These are phyloP conservation scores for Prionailurus viverrinus DNA, from an alignment of 2,113 vertebrate species.

Conservation along the genomic window DNA sequence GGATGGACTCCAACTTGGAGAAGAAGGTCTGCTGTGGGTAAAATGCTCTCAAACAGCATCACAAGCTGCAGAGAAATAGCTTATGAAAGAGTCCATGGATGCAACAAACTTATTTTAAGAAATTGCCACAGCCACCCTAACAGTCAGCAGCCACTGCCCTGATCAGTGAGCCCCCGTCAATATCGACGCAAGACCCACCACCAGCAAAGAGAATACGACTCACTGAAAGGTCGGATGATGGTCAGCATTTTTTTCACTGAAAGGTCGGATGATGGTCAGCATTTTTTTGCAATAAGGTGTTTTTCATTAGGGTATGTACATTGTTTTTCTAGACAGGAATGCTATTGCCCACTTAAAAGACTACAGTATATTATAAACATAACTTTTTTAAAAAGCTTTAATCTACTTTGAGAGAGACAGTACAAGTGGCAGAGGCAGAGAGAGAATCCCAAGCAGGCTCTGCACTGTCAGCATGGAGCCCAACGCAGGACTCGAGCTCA, in stretches of 20 bases:
- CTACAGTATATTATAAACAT: too few species aligned
- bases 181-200: neutral
- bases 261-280: neutral
- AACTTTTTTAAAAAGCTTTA: too few species aligned
- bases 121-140: neutral
- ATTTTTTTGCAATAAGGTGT: neutral
- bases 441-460: too few species aligned
- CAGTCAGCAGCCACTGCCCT: neutral
- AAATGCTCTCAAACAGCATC: neutral
- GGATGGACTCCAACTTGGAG: neutral
- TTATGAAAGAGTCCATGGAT: neutral
- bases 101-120: neutral
- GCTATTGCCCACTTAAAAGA: neutral
- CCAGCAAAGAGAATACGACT: neutral
- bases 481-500: too few species aligned
- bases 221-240: neutral
- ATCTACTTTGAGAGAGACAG: too few species aligned
- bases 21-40: neutral
- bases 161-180: neutral
- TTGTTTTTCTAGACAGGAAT: neutral
- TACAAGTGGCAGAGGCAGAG: too few species aligned
- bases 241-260: neutral
- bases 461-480: too few species aligned
- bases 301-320: neutral
- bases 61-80: neutral